Evolutionary conservation across 1,140 invertebrate species (phyloP), one percentile per base, ranked within the genome.

Genomic region (Eriocheir sinensis): DNA sequence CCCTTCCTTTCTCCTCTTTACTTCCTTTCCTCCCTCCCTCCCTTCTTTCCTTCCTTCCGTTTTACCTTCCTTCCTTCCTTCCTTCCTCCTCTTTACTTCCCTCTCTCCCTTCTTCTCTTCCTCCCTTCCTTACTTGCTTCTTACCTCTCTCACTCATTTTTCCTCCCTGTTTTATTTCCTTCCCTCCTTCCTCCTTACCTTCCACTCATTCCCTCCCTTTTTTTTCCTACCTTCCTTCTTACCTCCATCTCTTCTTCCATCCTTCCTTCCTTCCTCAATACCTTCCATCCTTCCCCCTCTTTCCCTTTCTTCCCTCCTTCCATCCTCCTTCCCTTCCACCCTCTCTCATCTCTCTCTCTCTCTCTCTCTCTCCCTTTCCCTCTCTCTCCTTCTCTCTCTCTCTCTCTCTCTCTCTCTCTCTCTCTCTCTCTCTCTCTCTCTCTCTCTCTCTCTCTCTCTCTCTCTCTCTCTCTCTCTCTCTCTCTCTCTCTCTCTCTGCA

Each of bases 351-450:
- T 53, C 48, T 21, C 21, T 53, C 12, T 53, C 21, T 72, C 8
- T 72, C 60, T 72, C 21, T 72, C 21, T 72, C 21, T 72, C 21
- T 72, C 27, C n/a, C 27, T n/a, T n/a, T 72, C 60, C n/a, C 60
- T n/a, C 27, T 53, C 48, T 21, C 21, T 53, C 48, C 48, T 53
- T 53, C 12, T 53, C 21, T 72, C 8, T 72, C 60, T 72, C 21
- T 72, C 21, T 72, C 21, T 72, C 21, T 72, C 27, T 72, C 27
- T n/a, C 60, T 72, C 60, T 72, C 60, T n/a, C 27, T 72, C 60
- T 72, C 27, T 72, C 60, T 72, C 60, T 72, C 60, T 72, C 60
- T 72, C 60, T 72, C 60, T 72, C 60, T 72, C 60, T 72, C 21
- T 8, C 21, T 72, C 21, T n/a, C 27, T 72, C 27, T 72, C 0